phyloP scores from a whole-genome alignment of 2,888 invertebrate species.

The Drosophila atripex region DNA sequence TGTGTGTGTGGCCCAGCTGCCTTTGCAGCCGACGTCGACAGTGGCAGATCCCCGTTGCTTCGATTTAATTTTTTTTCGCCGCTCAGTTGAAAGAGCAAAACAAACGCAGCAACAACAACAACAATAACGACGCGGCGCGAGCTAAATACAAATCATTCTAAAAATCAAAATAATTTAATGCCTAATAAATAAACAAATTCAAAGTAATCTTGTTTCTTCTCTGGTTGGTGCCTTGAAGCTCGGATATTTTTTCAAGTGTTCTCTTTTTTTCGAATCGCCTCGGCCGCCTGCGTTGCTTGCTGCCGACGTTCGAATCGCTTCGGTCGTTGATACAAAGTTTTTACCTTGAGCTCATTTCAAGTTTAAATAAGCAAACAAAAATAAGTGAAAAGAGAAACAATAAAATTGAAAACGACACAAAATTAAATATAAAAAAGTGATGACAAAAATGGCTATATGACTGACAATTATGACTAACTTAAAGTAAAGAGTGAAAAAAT shows the following conservation, averaged over 20 bases:
- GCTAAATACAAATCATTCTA: constrained; percentile 3
- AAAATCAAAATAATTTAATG: constrained; percentile 1
- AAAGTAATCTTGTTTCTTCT: neutral
- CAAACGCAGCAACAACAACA: constrained; percentile 16
- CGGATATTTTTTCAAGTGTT: constrained; percentile 14
- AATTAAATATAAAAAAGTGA: constrained; percentile 2
- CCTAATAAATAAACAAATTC: constrained; percentile 1
- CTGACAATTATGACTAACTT: no score
- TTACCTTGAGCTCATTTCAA: constrained; percentile 78
- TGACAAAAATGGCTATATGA: constrained; percentile 3
- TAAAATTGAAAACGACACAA: constrained; percentile 37
- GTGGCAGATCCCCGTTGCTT: constrained; percentile 7
- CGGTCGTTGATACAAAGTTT: constrained; percentile 66
- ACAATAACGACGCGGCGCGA: constrained; percentile 14
- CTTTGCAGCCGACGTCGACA: constrained; percentile 17
- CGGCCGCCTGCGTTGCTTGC: constrained; percentile 13
- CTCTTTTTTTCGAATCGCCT: constrained; percentile 1
- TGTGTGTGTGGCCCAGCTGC: constrained; percentile 22
- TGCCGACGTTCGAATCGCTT: constrained; percentile 44
- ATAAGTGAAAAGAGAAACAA: constrained; percentile 36
- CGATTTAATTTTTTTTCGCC: constrained; percentile 9
- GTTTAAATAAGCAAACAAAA: constrained; percentile 61
- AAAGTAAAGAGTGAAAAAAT: constrained; percentile 7
- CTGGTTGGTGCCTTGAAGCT: neutral
- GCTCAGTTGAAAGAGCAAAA: constrained; percentile 28